Evolutionary conservation across 35 echinoderm and acorn worm genomes (phyloP).

Genomic region (Antedon bifida): DNA sequence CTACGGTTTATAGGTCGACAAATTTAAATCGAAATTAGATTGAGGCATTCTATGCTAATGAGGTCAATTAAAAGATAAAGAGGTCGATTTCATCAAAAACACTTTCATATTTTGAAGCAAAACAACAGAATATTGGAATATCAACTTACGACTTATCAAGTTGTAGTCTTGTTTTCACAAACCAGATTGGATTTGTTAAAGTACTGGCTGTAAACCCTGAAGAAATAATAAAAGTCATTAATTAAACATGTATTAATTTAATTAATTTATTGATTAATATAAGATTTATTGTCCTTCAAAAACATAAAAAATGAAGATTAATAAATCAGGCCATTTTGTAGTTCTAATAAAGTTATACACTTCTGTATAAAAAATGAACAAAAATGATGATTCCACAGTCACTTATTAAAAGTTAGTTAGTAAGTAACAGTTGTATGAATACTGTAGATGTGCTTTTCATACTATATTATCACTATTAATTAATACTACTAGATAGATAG

Average conservation of each 20-base stretch:
- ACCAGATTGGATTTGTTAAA: constrained; percentile 90
- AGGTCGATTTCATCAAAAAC: background rate
- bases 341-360: too few relatives aligned
- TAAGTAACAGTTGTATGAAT: too few relatives aligned
- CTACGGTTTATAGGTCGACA: background rate
- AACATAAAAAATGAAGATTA: too few relatives aligned
- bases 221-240: background rate
- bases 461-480: background rate
- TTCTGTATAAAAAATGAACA: too few relatives aligned
- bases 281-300: too few relatives aligned
- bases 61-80: background rate
- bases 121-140: background rate
- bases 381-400: too few relatives aligned
- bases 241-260: too few relatives aligned
- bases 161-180: constrained; percentile 92
- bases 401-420: background rate
- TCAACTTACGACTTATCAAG: constrained; percentile 71
- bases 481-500: background rate
- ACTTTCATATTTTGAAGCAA: background rate
- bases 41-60: background rate
- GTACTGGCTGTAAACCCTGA: constrained; percentile 87
- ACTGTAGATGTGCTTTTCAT: background rate
- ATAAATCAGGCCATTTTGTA: too few relatives aligned
- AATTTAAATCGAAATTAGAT: background rate
- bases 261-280: too few relatives aligned